These are phyloP conservation scores for Tipula lateralis DNA, from an alignment of 2,888 invertebrate species.

Conservation along the genomic window DNA sequence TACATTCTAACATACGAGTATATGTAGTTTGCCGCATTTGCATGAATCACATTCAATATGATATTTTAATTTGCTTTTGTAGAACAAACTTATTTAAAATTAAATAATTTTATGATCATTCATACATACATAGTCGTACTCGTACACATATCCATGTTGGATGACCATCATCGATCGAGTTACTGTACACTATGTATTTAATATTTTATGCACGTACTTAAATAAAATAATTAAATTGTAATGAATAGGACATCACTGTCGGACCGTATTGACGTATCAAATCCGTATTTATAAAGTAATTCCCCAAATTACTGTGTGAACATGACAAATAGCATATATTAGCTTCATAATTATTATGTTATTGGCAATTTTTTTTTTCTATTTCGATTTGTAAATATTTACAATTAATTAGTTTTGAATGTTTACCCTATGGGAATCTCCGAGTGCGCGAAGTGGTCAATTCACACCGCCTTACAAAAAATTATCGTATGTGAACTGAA, in stretches of 20 bases:
- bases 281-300: neutral
- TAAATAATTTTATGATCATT: neutral
- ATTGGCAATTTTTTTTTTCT: neutral
- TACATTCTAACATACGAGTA: no score
- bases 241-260: neutral
- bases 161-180: neutral
- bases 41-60: neutral
- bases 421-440: neutral
- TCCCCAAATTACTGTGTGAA: neutral
- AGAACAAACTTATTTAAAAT: neutral
- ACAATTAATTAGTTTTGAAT: neutral
- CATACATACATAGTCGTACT: no score
- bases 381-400: neutral
- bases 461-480: neutral
- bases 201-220: neutral
- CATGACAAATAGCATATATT: neutral
- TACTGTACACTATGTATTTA: neutral
- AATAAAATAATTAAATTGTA: neutral
- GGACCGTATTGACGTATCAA: neutral
- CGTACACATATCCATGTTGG: neutral
- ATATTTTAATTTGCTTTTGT: neutral
- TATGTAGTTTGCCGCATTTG: neutral
- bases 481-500: neutral
- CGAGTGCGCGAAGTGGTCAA: neutral
- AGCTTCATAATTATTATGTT: neutral